Percentiles rank a stretch among this genome's conserved stretches.
These are phyloP conservation scores for Phytoseiulus persimilis DNA, from an alignment of 2,888 invertebrate species.

Conservation along the genomic window DNA sequence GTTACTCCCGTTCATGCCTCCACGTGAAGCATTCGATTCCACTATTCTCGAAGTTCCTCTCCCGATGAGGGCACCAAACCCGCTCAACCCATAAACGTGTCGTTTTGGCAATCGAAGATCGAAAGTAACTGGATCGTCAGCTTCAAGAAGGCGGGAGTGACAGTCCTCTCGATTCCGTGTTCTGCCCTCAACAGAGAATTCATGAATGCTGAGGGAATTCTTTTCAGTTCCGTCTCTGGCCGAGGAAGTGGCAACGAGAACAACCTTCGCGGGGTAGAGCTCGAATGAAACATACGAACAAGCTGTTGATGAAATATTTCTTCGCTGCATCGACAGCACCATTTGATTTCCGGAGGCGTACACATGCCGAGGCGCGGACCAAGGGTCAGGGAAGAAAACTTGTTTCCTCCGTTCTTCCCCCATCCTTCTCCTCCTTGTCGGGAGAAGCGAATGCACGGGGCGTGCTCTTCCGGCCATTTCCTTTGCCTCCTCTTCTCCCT, in stretches of 20 bases:
- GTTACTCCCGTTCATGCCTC: background rate
- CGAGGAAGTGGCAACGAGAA: background rate
- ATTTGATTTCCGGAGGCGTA: conserved; percentile 5
- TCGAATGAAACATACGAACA: background rate
- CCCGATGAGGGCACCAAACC: too few relatives aligned
- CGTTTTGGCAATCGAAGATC: too few relatives aligned
- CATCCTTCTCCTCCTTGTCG: background rate
- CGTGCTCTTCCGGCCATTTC: conserved; percentile 5
- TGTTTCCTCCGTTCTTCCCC: background rate
- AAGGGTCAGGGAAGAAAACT: background rate
- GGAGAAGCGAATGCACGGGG: background rate
- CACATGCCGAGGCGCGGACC: background rate
- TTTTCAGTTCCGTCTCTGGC: background rate
- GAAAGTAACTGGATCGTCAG: too few relatives aligned
- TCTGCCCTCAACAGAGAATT: too few relatives aligned
- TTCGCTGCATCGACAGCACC: background rate
- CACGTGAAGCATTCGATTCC: too few relatives aligned
- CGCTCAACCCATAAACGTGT: too few relatives aligned
- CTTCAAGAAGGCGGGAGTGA: too few relatives aligned
- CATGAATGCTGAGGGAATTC: background rate
- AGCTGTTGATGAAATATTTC: background rate
- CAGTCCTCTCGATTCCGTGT: too few relatives aligned
- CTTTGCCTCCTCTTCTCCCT: background rate
- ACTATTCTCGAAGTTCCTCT: background rate
- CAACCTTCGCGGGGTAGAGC: background rate